These are phyloP conservation scores for Perizoma affinitatum DNA, from an alignment of 2,888 invertebrate genomes.

Conservation along the genomic window DNA sequence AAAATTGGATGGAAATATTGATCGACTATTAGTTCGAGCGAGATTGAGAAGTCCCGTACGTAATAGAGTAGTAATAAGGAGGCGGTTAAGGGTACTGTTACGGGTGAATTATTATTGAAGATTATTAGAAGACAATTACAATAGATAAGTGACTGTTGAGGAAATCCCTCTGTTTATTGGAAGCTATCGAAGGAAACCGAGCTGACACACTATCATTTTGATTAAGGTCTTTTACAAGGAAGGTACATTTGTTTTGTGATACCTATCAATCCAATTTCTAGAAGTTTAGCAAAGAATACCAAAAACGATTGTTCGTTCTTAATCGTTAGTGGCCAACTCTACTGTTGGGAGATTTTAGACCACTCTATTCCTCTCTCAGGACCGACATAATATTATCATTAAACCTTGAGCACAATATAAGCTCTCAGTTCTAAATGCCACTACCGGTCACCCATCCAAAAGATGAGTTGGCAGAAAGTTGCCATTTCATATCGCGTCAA, in stretches of 20 bases:
- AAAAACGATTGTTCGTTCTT: too few species aligned
- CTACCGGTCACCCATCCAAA: too few species aligned
- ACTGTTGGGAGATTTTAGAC: too few species aligned
- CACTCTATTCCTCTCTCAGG: too few species aligned
- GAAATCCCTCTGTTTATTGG: slow-evolving; percentile 30
- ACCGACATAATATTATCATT: too few species aligned
- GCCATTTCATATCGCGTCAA: neutral
- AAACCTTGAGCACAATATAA: too few species aligned
- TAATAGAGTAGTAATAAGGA: slow-evolving; percentile 37
- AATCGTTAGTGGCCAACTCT: too few species aligned
- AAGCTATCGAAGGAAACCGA: slow-evolving; percentile 30
- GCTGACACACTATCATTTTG: slow-evolving; percentile 30
- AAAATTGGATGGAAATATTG: slow-evolving; percentile 31
- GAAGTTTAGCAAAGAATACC: neutral
- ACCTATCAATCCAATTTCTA: neutral
- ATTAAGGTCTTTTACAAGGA: slow-evolving; percentile 5
- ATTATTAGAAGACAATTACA: slow-evolving; percentile 36
- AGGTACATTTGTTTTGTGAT: slow-evolving; percentile 1
- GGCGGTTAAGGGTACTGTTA: slow-evolving; percentile 27
- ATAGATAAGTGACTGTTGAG: slow-evolving; percentile 27
- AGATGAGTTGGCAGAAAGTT: too few species aligned
- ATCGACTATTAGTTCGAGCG: slow-evolving; percentile 30
- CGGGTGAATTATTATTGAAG: slow-evolving; percentile 34
- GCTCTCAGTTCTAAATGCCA: too few species aligned
- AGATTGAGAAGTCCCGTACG: slow-evolving; percentile 32